Evolutionary conservation across 2,797 vertebrate species (phyloP), one percentile per base, ranked within the genome.

Genomic region (Siniperca undulata): DNA sequence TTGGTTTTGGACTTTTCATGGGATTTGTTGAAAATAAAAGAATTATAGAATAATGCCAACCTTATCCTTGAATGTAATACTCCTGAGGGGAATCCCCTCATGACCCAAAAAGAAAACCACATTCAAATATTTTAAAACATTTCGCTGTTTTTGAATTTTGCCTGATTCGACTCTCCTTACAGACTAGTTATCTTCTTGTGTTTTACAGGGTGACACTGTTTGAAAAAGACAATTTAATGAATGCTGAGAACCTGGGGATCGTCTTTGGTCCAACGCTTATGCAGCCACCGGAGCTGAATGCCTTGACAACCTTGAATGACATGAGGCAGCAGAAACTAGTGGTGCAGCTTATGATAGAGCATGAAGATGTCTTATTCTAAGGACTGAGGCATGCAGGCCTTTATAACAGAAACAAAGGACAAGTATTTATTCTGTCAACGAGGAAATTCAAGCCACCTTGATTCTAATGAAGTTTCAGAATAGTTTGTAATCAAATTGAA

Each of bases 201-300:
- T 85, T 92, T 77, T 85, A 64, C 92, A 99, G 99, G 92, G 98
- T 99, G 85, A 98, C 98, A 36, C 91, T 96, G 95, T 97, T 97
- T 71, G 98, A 98, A 94, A 99, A 99, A 91, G 97, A 99, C 76
- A 99, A 99, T 93, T 96, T 99, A 74, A 99, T 99, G 99, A 98
- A 95, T n/a, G 94, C 98, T 38, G 99, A 99, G 93, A 99, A 99
- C 83, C 95, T 99, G 88, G 98, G 98, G 64, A 99, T 99, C 36
- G 97, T 99, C 86, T 99, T 99, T 71, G 99, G 99, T 27, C 99
- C 99, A 8, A 99, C 99, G 22, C 95, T 99, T 74, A 99, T 99
- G 98, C 97, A 98, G 92, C 97, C 98, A 3, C 98, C 98, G 0
- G 97, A 99, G 93, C 97, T 97, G 89, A 98, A 97, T 79, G 97